A percentile compares a stretch with the other conserved stretches of the same genome.
These are phyloP conservation scores for Melanotus villosus DNA, from an alignment of 2,888 invertebrate species.

Conservation along the genomic window DNA sequence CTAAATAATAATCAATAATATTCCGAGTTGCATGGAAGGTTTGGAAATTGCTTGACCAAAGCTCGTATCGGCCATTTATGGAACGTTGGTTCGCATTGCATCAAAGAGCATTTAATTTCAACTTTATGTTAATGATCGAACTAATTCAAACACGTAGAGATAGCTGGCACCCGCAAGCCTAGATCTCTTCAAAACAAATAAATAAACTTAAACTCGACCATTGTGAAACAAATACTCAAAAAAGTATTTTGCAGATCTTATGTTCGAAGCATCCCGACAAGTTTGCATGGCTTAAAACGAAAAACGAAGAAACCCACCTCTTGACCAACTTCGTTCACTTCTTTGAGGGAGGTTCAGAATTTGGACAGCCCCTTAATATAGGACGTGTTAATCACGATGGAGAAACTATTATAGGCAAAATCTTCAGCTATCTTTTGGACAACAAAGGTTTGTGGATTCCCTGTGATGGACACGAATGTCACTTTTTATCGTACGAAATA, in stretches of 20 bases:
- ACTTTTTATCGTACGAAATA: conserved; percentile 24
- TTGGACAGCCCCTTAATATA: conserved; percentile 16
- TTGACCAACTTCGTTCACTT: conserved; percentile 28
- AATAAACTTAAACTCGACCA: neutral
- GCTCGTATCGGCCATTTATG: no score
- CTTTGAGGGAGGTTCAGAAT: conserved; percentile 23
- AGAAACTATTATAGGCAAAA: conserved; percentile 19
- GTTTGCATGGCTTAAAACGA: conserved; percentile 1
- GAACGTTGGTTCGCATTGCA: no score
- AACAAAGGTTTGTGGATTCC: conserved; percentile 29
- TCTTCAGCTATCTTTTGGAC: conserved; percentile 12
- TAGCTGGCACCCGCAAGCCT: no score
- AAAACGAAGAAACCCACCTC: conserved; percentile 26
- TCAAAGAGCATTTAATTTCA: no score
- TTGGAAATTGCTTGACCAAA: no score
- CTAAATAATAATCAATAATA: no score
- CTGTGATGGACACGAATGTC: neutral
- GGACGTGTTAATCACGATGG: conserved; percentile 27
- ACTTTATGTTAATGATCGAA: no score
- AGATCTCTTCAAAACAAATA: no score
- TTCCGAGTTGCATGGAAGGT: no score
- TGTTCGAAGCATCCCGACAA: neutral
- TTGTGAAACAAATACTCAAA: neutral
- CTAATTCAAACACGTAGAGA: no score
- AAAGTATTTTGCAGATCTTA: conserved; percentile 15